Conservation (phyloP, 1,140 invertebrate species). For the Habropoda laboriosa region DNA sequence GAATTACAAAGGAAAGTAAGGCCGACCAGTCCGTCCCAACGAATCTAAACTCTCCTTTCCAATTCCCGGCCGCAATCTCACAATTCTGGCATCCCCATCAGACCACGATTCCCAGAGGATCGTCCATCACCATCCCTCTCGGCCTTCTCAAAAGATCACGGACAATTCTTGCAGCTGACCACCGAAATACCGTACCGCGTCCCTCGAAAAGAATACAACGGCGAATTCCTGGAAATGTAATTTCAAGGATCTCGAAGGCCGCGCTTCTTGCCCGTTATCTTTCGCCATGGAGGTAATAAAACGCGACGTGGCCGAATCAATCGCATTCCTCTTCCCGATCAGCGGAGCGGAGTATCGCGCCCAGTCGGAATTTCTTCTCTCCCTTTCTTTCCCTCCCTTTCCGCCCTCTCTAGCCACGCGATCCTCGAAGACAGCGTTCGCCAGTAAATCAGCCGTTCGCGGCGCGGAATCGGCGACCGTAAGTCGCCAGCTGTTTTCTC, state of each 20-base stretch:
- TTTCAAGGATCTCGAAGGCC: slow-evolving; percentile 26
- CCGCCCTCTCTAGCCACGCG: slow-evolving; percentile 1
- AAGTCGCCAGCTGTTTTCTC: slow-evolving; percentile 43
- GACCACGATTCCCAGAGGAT: not conserved
- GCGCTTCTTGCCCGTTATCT: slow-evolving; percentile 1
- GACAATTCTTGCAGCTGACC: not conserved
- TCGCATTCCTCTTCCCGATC: slow-evolving; percentile 56
- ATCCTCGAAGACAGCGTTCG: slow-evolving; percentile 16
- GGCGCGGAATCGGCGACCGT: slow-evolving; percentile 37
- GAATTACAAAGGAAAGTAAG: too few relatives aligned
- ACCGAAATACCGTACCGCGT: not conserved
- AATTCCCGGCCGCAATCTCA: too few relatives aligned
- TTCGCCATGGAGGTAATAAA: slow-evolving; percentile 40
- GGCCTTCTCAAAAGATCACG: not conserved
- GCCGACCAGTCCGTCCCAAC: too few relatives aligned
- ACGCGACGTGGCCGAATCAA: slow-evolving; percentile 49
- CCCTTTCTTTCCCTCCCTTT: too few relatives aligned
- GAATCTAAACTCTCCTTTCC: too few relatives aligned
- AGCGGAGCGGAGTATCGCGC: slow-evolving; percentile 32
- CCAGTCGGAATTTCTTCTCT: slow-evolving; percentile 53
- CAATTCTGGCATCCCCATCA: not conserved
- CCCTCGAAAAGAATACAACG: not conserved
- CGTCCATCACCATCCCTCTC: not conserved
- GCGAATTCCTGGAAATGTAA: slow-evolving; percentile 35
- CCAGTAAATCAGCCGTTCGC: slow-evolving; percentile 52